Conservation (phyloP, 2,797 vertebrate species). For the Anomalospiza imberbis region DNA sequence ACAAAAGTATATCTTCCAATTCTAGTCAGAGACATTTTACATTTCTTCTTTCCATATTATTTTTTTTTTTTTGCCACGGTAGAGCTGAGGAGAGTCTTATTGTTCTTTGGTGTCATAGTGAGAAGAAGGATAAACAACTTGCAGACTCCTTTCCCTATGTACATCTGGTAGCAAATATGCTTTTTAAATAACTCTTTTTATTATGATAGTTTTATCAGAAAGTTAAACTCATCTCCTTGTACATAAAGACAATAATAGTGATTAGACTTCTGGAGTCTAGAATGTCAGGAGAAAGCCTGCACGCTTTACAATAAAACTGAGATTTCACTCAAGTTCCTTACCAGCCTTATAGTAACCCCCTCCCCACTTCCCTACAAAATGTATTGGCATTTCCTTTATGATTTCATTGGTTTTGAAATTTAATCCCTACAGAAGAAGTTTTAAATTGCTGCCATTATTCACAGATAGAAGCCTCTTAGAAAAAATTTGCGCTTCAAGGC, state of each 20-base stretch:
- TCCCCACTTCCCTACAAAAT: not conserved
- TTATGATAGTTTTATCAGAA: not conserved
- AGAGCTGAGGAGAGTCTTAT: not conserved
- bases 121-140: not conserved
- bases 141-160: not conserved
- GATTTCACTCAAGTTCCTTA: not conserved
- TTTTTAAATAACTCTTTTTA: not conserved
- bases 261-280: not conserved
- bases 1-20: not conserved
- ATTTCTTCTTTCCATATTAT: not conserved
- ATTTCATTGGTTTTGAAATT: conserved; percentile 19
- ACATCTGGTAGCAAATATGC: not conserved
- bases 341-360: not conserved
- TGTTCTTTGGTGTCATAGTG: not conserved
- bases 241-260: not conserved
- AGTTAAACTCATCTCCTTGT: not conserved
- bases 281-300: not conserved
- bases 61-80: not conserved
- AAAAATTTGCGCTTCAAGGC: not conserved
- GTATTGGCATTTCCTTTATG: not conserved
- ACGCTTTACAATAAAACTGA: not conserved
- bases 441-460: conserved; percentile 22
- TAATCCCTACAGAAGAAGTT: not conserved
- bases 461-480: not conserved
- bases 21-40: not conserved